Conservation (phyloP, 2,888 invertebrate species). For the Orchesellides sinensis region DNA sequence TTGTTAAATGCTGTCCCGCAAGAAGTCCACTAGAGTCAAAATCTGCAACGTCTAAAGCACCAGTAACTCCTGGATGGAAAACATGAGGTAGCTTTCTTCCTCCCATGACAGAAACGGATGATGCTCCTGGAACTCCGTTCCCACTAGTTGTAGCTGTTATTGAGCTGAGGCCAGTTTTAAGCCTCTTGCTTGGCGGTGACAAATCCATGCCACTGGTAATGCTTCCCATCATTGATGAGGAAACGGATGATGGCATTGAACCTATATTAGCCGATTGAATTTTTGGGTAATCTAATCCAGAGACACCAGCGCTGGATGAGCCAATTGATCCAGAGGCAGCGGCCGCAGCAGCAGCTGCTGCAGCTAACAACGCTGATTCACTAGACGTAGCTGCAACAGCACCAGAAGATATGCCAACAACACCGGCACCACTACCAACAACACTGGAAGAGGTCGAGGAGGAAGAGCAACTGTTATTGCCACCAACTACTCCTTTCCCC, state of each 20-base stretch:
- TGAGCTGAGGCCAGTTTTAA: conserved; percentile 58
- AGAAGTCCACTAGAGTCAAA: conserved; percentile 59
- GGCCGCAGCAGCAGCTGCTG: conserved; percentile 54
- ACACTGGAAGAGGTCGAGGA: conserved; percentile 18
- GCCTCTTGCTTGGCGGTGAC: conserved; percentile 67
- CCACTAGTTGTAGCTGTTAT: background rate
- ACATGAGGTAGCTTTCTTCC: conserved; percentile 4
- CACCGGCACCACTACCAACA: conserved; percentile 1
- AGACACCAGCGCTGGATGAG: background rate
- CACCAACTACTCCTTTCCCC: conserved; percentile 70
- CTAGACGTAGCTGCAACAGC: background rate
- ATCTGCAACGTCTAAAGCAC: conserved; percentile 23
- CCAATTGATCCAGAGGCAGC: conserved; percentile 41
- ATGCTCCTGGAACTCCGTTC: background rate
- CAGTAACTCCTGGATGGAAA: background rate
- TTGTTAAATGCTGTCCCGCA: conserved; percentile 59
- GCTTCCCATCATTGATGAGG: conserved; percentile 29
- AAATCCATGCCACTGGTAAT: conserved; percentile 70
- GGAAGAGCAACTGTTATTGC: conserved; percentile 10
- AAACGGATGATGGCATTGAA: conserved; percentile 38
- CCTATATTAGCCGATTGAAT: conserved; percentile 44
- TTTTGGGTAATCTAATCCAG: conserved; percentile 70
- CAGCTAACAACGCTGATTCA: conserved; percentile 55
- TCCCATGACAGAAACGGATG: background rate
- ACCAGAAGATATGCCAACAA: background rate